Percentiles rank a stretch among this genome's conserved stretches.
Conservation (phyloP, 2,797 vertebrate genomes). For the Epinephelus awoara region DNA sequence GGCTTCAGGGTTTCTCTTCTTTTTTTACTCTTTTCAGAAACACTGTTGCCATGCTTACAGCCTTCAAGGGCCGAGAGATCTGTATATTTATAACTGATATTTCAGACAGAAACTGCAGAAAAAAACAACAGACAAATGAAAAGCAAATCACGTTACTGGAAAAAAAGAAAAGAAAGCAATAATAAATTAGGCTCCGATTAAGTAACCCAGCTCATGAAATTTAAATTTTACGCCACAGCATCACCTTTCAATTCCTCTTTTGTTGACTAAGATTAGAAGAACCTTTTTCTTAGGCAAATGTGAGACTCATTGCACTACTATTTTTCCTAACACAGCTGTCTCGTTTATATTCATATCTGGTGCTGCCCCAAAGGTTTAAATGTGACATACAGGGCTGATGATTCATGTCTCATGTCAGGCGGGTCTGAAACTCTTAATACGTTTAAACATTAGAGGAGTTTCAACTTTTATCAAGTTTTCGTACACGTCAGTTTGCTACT, state of each 20-base stretch:
- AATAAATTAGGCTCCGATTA: neutral
- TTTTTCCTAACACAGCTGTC: slow-evolving; percentile 40
- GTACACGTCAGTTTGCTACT: neutral
- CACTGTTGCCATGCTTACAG: neutral
- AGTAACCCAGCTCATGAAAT: slow-evolving; percentile 22
- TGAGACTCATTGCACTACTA: slow-evolving; percentile 33
- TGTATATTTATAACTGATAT: neutral
- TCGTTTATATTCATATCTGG: slow-evolving; percentile 16
- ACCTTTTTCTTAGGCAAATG: slow-evolving; percentile 49
- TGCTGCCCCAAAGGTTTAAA: slow-evolving; percentile 11
- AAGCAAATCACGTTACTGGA: too few species aligned
- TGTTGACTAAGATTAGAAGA: slow-evolving; percentile 41
- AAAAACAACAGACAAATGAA: neutral
- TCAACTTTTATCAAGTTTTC: neutral
- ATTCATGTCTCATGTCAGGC: slow-evolving; percentile 4
- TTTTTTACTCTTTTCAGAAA: neutral
- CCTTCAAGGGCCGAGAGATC: accelerated
- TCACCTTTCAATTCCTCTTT: slow-evolving; percentile 72
- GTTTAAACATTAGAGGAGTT: neutral
- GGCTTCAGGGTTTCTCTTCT: neutral
- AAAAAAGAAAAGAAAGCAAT: neutral
- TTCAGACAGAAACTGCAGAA: neutral
- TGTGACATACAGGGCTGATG: neutral
- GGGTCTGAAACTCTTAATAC: neutral
- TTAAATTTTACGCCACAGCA: neutral